Evolutionary conservation across 2,797 vertebrate genomes (phyloP), one percentile per base, ranked within the genome.

Genomic region (Coccyzus lansbergi): DNA sequence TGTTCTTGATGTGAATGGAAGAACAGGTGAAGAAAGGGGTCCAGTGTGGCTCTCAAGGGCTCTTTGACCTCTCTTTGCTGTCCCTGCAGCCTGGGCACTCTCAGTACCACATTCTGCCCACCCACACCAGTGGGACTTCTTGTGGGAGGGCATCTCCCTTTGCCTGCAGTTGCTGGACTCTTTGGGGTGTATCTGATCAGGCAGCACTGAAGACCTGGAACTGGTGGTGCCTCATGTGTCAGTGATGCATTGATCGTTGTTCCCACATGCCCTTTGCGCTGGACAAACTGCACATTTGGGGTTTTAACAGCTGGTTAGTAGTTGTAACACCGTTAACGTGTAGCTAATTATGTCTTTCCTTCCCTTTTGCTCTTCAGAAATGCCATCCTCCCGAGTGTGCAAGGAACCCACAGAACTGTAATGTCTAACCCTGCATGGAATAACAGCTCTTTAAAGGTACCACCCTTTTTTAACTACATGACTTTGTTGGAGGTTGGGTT

Each of bases 331-430:
- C 0, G 0, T 95, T 90, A 76, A 46, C 1, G 4, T 96, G 83
- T 90, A 65, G 92, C 85, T 96, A 96, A 96, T 93, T 91, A 79
- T 58, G 62, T 92, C 90, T 92, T 90, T 95, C 86, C 93, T 91
- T 92, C 75, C 80, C 60, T 93, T 96, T 97, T 95, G 72, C 90
- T 92, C 93, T 94, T 95, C 94, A 97, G 97, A 97, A 95, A 97
- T 97, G 97, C 88, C 92, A 36, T 96, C 95, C 95, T 95, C 92
- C 8, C 95, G 92, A 95, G 90, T 83, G 85, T 72, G 51, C 83
- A 59, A 95, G 94, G 83, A 95, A 36, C 83, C 82, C 71, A 49
- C 92, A 93, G 78, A 84, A 88, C 76, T 97, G 96, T 96, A 94
- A 97, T 97, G 96, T 87, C 96, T 95, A 95, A 97, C 86, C 62